A percentile compares a stretch with the other conserved stretches of the same genome.
Conservation (phyloP, 2,888 invertebrate species). For the Dinocampus coccinellae region DNA sequence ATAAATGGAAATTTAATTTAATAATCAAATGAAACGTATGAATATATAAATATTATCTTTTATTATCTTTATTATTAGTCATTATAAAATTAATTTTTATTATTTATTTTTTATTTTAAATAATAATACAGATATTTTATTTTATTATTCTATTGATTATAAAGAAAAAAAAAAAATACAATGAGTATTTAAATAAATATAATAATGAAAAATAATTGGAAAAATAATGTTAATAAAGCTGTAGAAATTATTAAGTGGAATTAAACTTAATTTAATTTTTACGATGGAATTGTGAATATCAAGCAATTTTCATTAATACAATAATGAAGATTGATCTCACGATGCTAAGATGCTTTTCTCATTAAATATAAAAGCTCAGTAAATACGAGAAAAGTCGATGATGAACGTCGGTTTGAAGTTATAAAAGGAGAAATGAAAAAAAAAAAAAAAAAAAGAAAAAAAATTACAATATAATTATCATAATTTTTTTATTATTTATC, state of each 20-base stretch:
- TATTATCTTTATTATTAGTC: no score
- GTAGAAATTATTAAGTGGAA: constrained; percentile 7
- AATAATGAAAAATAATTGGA: neutral
- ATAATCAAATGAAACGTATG: neutral
- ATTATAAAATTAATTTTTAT: no score
- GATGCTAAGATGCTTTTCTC: constrained; percentile 19
- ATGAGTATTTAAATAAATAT: neutral
- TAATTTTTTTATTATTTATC: neutral
- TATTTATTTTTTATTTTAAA: no score
- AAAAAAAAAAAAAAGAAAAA: neutral
- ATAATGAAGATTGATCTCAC: constrained; percentile 19
- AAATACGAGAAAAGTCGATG: constrained; percentile 5
- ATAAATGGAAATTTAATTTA: constrained; percentile 2
- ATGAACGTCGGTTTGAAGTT: constrained; percentile 4
- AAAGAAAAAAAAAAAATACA: neutral
- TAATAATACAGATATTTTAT: no score
- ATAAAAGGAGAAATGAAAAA: neutral
- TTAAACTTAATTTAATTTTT: constrained; percentile 21
- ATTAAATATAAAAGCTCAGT: constrained; percentile 24
- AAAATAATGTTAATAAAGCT: neutral
- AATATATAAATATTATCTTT: no score
- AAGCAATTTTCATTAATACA: constrained; percentile 24
- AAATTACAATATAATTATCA: neutral
- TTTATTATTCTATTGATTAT: neutral
- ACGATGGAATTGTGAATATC: constrained; percentile 9